Evolutionary conservation across 2,888 invertebrate species (phyloP), one percentile per base, ranked within the genome.

Genomic region (Dasysyrphus tricinctus): DNA sequence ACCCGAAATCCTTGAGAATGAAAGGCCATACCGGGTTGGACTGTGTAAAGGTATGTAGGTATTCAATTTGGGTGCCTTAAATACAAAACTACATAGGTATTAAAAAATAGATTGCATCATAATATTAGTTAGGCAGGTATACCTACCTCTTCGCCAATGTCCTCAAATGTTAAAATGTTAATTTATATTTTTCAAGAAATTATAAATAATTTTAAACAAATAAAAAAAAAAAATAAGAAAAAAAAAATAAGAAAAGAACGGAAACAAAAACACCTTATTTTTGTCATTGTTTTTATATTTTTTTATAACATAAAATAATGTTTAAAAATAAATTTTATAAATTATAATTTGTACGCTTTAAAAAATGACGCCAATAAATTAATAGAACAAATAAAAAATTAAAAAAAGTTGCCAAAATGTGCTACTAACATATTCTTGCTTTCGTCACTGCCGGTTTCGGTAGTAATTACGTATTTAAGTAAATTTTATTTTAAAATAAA

Each of bases 381-480:
- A 59, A 3, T 32, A n/a, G 16, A 34, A 24, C 5, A 54, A 24
- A n/a, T n/a, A n/a, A n/a, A n/a, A n/a, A n/a, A n/a, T n/a, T n/a
- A n/a, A n/a, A n/a, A n/a, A 24, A 19, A 12, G 0, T 59, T 57
- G 37, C 16, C 59, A 61, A 39, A 57, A 12, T 19, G 7, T 24
- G 8, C 12, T 2, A 4, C 24, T 59, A 37, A 12, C 9, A 59
- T 19, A 19, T 11, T 1, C 37, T 39, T 42, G 61, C 39, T 61
- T 61, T 61, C 61, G 42, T 61, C 61, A 61, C 24, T 24, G 7
- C 0, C 29, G 42, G 9, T 42, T 61, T 61, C 12, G 14, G 12
- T n/a, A 39, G 59, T 34, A 57, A 19, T 37, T 3, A 37, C 5
- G 7, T 11, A 16, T 16, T 47, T 47, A 16, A 14, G 24, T 51